Conservation (phyloP, 1,140 invertebrate genomes). For the Cherax quadricarinatus region DNA sequence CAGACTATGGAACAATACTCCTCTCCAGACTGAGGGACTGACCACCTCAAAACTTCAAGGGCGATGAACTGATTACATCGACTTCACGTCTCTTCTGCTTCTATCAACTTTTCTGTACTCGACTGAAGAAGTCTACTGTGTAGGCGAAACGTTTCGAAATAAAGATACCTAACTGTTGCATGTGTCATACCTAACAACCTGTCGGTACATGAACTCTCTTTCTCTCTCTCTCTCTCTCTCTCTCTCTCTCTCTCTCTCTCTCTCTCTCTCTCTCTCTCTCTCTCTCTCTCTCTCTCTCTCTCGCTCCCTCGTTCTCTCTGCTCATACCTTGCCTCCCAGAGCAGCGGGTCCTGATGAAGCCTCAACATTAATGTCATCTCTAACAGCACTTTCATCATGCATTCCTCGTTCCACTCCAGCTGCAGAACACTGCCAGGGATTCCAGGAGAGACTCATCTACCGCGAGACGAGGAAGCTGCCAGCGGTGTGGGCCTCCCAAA, state of each 20-base stretch:
- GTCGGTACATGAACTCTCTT: too few relatives aligned
- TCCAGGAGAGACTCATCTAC: not conserved
- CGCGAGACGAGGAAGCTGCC: not conserved
- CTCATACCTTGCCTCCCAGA: not conserved
- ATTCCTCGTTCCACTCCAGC: not conserved
- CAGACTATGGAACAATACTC: too few relatives aligned
- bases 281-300: not conserved
- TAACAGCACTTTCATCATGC: not conserved
- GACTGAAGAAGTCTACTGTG: too few relatives aligned
- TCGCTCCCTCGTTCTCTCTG: not conserved
- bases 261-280: not conserved
- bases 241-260: too few relatives aligned
- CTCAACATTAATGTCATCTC: not conserved
- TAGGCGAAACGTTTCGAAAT: too few relatives aligned
- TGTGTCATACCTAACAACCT: too few relatives aligned
- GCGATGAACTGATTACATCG: too few relatives aligned
- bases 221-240: not conserved
- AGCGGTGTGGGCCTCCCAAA: not conserved
- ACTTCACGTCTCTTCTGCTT: too few relatives aligned
- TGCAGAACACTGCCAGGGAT: not conserved
- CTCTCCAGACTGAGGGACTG: too few relatives aligned
- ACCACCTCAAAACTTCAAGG: too few relatives aligned
- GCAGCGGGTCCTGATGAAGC: not conserved
- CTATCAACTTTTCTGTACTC: too few relatives aligned
- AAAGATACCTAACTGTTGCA: too few relatives aligned